phyloP scores from a whole-genome alignment of 1,140 invertebrate genomes.

The Drosophila parabipectinata region DNA sequence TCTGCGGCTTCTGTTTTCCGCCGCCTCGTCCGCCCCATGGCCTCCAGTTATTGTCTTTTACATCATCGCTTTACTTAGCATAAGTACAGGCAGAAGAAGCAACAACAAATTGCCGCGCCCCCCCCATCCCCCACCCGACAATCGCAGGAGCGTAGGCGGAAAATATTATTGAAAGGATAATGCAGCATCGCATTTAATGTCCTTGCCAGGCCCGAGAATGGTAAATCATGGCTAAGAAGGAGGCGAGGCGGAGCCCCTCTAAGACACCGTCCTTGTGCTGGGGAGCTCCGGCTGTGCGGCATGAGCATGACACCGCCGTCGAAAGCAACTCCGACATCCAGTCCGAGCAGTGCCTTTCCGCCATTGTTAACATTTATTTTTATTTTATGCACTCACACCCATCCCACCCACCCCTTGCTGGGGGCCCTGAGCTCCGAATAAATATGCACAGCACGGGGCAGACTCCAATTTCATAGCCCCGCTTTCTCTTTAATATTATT shows the following conservation, averaged over 20 bases:
- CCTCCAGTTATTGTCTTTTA: conserved; percentile 73
- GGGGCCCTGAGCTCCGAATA: conserved; percentile 74
- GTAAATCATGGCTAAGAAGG: background rate
- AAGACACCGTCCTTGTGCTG: background rate
- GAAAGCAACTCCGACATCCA: conserved; percentile 47
- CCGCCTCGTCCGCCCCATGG: background rate
- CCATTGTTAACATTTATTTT: conserved; percentile 81
- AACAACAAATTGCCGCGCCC: conserved; percentile 70
- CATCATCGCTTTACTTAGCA: conserved; percentile 81
- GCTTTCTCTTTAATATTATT: conserved; percentile 69
- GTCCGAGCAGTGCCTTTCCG: conserved; percentile 63
- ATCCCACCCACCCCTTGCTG: conserved; percentile 15
- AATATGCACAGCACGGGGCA: conserved; percentile 80
- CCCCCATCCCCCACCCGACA: background rate
- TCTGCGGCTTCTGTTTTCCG: conserved; percentile 51
- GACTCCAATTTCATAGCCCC: conserved; percentile 29
- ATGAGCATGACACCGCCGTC: conserved; percentile 65
- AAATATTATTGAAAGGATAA: conserved; percentile 1
- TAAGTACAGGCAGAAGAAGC: conserved; percentile 69
- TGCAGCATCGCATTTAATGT: background rate
- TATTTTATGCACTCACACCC: conserved; percentile 78
- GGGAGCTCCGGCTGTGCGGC: conserved; percentile 67
- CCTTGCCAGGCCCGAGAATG: background rate
- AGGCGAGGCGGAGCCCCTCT: background rate
- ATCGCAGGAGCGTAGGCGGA: conserved; percentile 16